These are phyloP conservation scores for Suricata suricatta DNA, from an alignment of 2,113 vertebrate genomes.

Conservation along the genomic window DNA sequence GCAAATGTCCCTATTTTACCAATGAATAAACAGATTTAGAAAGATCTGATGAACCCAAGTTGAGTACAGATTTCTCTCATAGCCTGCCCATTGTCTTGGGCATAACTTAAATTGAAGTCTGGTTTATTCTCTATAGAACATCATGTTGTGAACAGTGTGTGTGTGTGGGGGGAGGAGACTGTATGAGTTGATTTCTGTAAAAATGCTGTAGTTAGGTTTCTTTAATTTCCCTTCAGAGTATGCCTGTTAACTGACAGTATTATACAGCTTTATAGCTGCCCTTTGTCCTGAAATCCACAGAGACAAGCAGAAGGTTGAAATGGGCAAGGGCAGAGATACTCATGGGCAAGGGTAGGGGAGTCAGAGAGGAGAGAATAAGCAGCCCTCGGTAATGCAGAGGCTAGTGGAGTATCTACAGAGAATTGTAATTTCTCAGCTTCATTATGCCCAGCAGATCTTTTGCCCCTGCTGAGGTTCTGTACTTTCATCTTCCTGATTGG, in stretches of 20 bases:
- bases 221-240: neutral
- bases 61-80: neutral
- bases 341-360: neutral
- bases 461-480: neutral
- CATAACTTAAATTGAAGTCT: neutral
- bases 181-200: neutral
- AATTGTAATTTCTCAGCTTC: neutral
- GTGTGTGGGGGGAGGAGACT: neutral
- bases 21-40: neutral
- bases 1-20: neutral
- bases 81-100: neutral
- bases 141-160: neutral
- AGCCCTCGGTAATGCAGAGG: neutral
- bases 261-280: neutral
- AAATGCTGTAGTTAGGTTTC: neutral
- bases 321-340: neutral
- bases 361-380: neutral
- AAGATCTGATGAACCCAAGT: neutral
- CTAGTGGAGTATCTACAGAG: neutral
- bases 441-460: neutral
- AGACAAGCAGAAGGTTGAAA: neutral
- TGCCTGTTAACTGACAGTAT: neutral
- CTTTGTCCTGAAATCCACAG: neutral
- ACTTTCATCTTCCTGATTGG: neutral
- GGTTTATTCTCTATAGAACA: neutral